These are phyloP conservation scores for Garra rufa DNA, from an alignment of 2,113 vertebrate species.

Conservation along the genomic window DNA sequence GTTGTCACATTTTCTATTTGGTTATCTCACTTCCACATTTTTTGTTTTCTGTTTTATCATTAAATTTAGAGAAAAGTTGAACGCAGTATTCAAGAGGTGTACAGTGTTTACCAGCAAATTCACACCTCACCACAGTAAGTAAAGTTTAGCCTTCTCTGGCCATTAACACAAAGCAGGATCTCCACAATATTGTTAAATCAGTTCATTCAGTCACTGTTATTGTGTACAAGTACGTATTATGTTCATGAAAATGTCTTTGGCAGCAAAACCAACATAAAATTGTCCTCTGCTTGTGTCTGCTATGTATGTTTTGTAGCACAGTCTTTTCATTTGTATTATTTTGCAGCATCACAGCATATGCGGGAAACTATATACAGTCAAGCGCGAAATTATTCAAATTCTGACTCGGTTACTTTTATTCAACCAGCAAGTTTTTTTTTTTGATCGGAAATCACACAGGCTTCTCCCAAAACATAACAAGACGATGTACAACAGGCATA, in stretches of 20 bases:
- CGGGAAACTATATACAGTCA: neutral
- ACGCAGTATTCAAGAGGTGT: slow-evolving; percentile 84
- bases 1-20: slow-evolving; percentile 35
- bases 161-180: neutral
- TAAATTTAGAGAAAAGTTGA: slow-evolving; percentile 86
- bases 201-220: neutral
- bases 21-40: slow-evolving; percentile 37
- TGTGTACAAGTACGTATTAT: neutral
- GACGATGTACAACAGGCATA: too few species aligned
- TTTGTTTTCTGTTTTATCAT: slow-evolving; percentile 34
- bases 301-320: neutral
- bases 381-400: too few species aligned
- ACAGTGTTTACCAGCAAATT: slow-evolving; percentile 83
- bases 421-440: too few species aligned
- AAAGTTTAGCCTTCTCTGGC: slow-evolving; percentile 19
- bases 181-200: neutral
- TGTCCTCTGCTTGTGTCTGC: neutral
- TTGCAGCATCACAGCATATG: slow-evolving; percentile 23
- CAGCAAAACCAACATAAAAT: neutral
- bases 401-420: too few species aligned
- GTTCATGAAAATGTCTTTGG: neutral
- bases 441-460: too few species aligned
- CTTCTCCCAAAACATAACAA: too few species aligned
- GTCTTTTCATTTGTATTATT: neutral
- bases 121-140: slow-evolving; percentile 86